Conservation (phyloP, 30 jellyfish, hydroid and myxozoan species). For the Catostylus mosaicus region DNA sequence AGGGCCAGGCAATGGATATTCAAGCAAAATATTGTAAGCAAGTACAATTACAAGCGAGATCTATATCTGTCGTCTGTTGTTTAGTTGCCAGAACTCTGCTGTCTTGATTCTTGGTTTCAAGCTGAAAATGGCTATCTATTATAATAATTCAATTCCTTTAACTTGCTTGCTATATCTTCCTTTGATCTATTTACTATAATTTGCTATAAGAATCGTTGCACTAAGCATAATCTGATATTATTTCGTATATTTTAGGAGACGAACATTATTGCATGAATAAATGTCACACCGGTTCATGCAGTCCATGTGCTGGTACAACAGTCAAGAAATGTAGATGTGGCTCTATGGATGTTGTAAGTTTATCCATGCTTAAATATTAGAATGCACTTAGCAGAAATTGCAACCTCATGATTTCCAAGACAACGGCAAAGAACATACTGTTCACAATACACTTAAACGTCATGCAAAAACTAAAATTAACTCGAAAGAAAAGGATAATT, state of each 20-base stretch:
- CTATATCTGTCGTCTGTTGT: too few species aligned
- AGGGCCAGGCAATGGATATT: too few species aligned
- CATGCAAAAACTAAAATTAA: too few species aligned
- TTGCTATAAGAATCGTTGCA: not conserved
- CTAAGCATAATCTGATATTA: not conserved
- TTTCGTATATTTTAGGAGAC: constrained; percentile 44
- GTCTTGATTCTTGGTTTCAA: too few species aligned
- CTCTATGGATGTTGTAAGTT: constrained; percentile 57
- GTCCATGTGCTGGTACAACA: constrained; percentile 79
- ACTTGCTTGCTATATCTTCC: not conserved
- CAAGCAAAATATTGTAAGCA: too few species aligned
- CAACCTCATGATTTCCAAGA: not conserved
- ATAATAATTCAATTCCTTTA: too few species aligned
- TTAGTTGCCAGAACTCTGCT: too few species aligned
- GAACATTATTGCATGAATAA: constrained; percentile 77
- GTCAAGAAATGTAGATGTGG: constrained; percentile 83
- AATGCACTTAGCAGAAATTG: not conserved
- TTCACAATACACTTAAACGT: not conserved
- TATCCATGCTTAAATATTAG: not conserved
- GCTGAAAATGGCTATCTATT: too few species aligned
- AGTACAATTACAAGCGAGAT: too few species aligned
- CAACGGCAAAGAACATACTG: not conserved
- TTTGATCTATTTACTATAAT: not conserved
- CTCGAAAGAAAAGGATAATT: too few species aligned
- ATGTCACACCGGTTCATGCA: constrained; percentile 89